A percentile compares a stretch with the other conserved stretches of the same genome.
Evolutionary conservation across 2,797 vertebrate species (phyloP).

Genomic region (Anisognathus igniventris): DNA sequence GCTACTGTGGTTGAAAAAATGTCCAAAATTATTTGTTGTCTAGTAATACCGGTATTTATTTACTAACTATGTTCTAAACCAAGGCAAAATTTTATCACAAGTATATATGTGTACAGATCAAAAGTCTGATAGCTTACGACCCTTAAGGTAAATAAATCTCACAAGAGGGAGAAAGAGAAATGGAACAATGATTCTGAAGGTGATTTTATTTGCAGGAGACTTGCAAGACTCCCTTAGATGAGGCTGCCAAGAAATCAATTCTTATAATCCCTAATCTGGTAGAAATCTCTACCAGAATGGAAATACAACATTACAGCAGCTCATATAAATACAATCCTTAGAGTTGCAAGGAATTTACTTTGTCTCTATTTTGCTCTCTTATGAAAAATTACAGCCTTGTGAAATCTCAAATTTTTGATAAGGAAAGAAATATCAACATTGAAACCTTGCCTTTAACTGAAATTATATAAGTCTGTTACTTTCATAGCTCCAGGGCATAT

Average conservation of each 20-base stretch:
- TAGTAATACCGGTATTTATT: too few species aligned
- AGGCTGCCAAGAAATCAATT: background rate
- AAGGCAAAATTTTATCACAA: background rate
- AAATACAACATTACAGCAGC: background rate
- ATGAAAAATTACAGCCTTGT: background rate
- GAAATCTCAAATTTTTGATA: background rate
- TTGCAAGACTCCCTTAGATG: background rate
- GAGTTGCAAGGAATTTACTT: background rate
- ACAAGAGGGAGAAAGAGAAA: background rate
- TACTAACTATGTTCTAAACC: background rate
- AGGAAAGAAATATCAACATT: background rate
- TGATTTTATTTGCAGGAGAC: background rate
- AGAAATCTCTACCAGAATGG: background rate
- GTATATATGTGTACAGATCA: background rate
- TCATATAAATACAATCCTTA: background rate
- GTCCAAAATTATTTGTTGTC: background rate
- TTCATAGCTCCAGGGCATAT: background rate
- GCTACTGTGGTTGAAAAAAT: background rate
- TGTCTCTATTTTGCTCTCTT: background rate
- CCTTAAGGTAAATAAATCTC: background rate
- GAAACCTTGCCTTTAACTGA: background rate
- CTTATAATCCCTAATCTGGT: background rate
- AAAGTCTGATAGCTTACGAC: background rate
- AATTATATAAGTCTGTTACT: background rate
- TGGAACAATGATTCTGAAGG: background rate